These are phyloP conservation scores for Protonibea diacanthus DNA, from an alignment of 2,797 vertebrate species.

Conservation along the genomic window DNA sequence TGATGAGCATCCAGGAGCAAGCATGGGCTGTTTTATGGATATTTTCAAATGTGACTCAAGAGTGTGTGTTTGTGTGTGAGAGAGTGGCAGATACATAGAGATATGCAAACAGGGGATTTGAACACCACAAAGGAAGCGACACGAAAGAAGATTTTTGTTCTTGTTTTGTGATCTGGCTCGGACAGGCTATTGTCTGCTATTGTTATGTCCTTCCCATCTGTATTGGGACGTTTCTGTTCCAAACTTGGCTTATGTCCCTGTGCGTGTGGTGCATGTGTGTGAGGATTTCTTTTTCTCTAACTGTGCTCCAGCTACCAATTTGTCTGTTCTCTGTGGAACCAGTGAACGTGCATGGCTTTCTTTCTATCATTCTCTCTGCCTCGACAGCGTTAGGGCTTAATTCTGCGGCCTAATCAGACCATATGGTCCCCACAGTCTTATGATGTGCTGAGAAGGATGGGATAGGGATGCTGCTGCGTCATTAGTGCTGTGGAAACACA, in stretches of 20 bases:
- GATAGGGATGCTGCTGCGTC: conserved; percentile 58
- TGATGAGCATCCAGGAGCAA: conserved; percentile 59
- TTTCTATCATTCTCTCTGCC: conserved; percentile 52
- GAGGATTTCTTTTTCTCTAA: conserved; percentile 12
- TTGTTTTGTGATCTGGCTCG: conserved; percentile 49
- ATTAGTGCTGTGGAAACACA: conserved; percentile 57
- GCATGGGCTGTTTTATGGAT: conserved; percentile 27
- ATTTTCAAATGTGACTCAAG: conserved; percentile 35
- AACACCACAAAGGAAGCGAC: conserved; percentile 31
- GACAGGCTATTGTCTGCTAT: conserved; percentile 46
- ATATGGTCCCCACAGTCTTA: conserved; percentile 78
- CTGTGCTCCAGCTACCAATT: conserved; percentile 61
- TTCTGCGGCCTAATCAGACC: conserved; percentile 75
- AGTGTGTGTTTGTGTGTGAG: conserved; percentile 16
- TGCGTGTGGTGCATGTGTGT: conserved; percentile 21
- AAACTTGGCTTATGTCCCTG: conserved; percentile 37
- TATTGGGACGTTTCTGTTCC: conserved; percentile 52
- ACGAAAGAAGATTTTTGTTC: conserved; percentile 36
- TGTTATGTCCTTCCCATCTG: conserved; percentile 48
- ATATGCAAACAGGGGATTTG: conserved; percentile 56
- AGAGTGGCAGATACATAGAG: conserved; percentile 24
- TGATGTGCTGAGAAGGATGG: conserved; percentile 71
- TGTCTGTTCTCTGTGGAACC: conserved; percentile 55
- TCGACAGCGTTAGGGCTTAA: conserved; percentile 71
- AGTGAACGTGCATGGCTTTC: conserved; percentile 39